Base-by-base conservation (phyloP, 2,888 invertebrate genomes). In the Caenorhabditis sp. region DNA sequence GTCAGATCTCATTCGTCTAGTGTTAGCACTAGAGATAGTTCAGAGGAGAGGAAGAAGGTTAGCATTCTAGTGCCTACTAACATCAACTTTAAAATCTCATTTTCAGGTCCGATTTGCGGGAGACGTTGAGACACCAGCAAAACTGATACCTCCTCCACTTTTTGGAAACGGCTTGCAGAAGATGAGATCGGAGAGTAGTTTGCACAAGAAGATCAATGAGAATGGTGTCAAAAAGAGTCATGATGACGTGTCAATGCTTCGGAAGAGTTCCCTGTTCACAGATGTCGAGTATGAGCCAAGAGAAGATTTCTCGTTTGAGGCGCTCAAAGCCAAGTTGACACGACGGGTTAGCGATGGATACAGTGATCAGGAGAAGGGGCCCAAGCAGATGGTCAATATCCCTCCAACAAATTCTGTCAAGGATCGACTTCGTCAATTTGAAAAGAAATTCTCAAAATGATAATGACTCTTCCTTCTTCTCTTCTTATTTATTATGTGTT, bases 1-100 rank as follows among this genome's bases (percentile, higher is more conserved):
- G 65, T 70, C 55, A 69, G 68, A 69, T 81, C 76, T 6, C 26
- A 69, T 55, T 47, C 60, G 20, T 80, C 76, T 50, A 76, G 70
- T 70, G 55, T 71, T 58, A 71, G 81, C 65, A 81, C 76, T 50
- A 70, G 83, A 68, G 83, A 83, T 56, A 83, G 76, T 68, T 85
- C 85, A 18, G 85, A 85, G 47, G 85, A 85, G 53, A 68, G 80
- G 5, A 85, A 81, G 51, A 82, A 80, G 67, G 84, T 85, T 72
- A 53, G 71, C 40, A 13, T 4, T 47, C 9, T 15, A 44, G 15
- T 15, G 13, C 2, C 8, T 11, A 18, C 18, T 4, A 32, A 18
- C 35, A 40, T 56, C n/a, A n/a, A n/a, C n/a, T n/a, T n/a, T n/a
- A n/a, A n/a, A n/a, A n/a, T n/a, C n/a, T n/a, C n/a, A n/a, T 18